Percentiles rank a stretch among this genome's conserved stretches.
Conservation (phyloP, 1,140 invertebrate species). For the Sinella curviseta region DNA sequence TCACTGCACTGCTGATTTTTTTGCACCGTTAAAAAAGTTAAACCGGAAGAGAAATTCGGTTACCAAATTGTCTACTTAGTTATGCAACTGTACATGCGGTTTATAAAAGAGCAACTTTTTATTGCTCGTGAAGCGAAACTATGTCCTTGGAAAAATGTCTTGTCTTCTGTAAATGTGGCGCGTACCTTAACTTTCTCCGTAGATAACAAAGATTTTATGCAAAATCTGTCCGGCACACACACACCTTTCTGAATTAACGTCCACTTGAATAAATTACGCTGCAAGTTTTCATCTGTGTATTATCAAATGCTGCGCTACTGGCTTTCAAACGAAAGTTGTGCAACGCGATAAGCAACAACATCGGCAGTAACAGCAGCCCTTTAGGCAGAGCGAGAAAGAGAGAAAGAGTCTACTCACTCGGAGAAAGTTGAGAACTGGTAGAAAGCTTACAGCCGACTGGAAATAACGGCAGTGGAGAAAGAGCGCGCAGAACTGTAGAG, state of each 20-base stretch:
- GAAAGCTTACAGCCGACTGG: neutral
- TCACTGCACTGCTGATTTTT: too few relatives aligned
- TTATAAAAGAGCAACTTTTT: neutral
- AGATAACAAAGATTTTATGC: too few relatives aligned
- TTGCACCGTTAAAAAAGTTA: too few relatives aligned
- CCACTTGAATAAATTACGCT: slow-evolving; percentile 8
- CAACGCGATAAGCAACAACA: too few relatives aligned
- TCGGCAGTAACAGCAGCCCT: too few relatives aligned
- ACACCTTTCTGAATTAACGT: slow-evolving; percentile 6
- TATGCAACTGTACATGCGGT: neutral
- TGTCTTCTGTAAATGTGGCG: too few relatives aligned
- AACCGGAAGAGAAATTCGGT: too few relatives aligned
- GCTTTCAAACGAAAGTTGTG: too few relatives aligned
- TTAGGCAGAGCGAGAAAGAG: neutral
- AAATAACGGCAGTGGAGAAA: neutral
- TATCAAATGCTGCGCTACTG: neutral
- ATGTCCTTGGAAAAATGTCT: neutral
- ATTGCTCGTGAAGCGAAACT: neutral
- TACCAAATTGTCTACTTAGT: neutral
- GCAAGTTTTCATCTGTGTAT: slow-evolving; percentile 6
- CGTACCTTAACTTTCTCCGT: too few relatives aligned
- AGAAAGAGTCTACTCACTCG: neutral
- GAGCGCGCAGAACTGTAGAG: neutral
- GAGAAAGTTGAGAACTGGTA: slow-evolving; percentile 11
- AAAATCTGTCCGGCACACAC: neutral